phyloP scores from a whole-genome alignment of 2,888 invertebrate species.

The Drosophila pegasa region DNA sequence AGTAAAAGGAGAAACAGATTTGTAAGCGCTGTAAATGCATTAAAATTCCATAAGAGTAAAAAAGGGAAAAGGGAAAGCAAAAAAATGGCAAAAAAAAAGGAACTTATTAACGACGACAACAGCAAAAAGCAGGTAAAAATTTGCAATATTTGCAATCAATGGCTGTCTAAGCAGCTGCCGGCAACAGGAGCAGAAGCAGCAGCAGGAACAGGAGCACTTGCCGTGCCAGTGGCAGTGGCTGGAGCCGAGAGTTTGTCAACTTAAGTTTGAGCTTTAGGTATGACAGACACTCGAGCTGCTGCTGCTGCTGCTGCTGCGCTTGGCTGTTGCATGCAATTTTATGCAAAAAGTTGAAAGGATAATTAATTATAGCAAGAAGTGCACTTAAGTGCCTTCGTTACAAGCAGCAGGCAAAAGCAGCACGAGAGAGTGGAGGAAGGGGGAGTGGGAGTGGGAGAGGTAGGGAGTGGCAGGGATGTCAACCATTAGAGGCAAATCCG shows the following conservation, averaged over 20 bases:
- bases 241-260: slow-evolving; percentile 28
- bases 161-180: slow-evolving; percentile 45
- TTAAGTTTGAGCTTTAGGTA: slow-evolving; percentile 29
- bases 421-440: slow-evolving; percentile 7
- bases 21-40: slow-evolving; percentile 28
- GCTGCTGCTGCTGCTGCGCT: slow-evolving; percentile 27
- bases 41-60: slow-evolving; percentile 27
- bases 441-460: background rate
- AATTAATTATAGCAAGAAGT: slow-evolving; percentile 83
- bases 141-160: slow-evolving; percentile 76
- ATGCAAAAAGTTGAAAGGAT: slow-evolving; percentile 79
- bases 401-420: slow-evolving; percentile 51
- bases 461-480: background rate
- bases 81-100: too few species aligned
- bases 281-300: slow-evolving; percentile 35
- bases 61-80: too few species aligned
- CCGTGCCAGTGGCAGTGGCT: background rate
- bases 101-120: slow-evolving; percentile 50
- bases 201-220: background rate
- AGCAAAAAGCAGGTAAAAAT: slow-evolving; percentile 55
- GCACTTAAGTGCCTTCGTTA: slow-evolving; percentile 79
- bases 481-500: slow-evolving; percentile 74
- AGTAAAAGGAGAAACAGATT: background rate
- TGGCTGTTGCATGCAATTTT: slow-evolving; percentile 77
- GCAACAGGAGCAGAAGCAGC: slow-evolving; percentile 1